These are phyloP conservation scores for Pasiphila rectangulata DNA, from an alignment of 2,888 invertebrate species.

Conservation along the genomic window DNA sequence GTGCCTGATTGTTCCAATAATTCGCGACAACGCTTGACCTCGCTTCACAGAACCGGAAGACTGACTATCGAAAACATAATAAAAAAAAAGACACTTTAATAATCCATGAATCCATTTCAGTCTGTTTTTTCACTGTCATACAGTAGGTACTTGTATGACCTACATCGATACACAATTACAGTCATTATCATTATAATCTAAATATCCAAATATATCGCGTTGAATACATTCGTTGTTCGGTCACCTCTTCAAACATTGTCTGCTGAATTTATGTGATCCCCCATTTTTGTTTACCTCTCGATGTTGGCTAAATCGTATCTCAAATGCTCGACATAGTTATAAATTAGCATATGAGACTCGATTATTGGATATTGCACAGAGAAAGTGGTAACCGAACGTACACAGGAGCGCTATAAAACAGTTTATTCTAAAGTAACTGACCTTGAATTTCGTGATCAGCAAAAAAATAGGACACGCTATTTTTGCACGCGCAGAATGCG, in stretches of 20 bases:
- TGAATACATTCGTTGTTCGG: constrained; percentile 15
- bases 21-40: constrained; percentile 3
- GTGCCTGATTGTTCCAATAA: constrained; percentile 1
- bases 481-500: constrained; percentile 26
- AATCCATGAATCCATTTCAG: background rate
- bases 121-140: too few species aligned
- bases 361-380: constrained; percentile 28
- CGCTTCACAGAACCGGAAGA: constrained; percentile 1
- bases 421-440: constrained; percentile 12
- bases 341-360: constrained; percentile 26
- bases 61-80: background rate
- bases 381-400: constrained; percentile 29
- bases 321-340: constrained; percentile 20
- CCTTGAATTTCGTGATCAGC: constrained; percentile 21
- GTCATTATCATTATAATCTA: constrained; percentile 1
- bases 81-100: background rate
- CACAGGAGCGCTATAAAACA: background rate
- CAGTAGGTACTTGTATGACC: constrained; percentile 3
- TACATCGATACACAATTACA: constrained; percentile 10
- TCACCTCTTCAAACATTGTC: constrained; percentile 31
- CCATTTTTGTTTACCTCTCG: constrained; percentile 29
- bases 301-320: constrained; percentile 33
- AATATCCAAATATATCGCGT: constrained; percentile 12
- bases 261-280: constrained; percentile 26
- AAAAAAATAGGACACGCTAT: constrained; percentile 27